Evolutionary conservation across 1,140 invertebrate species (phyloP).

Genomic region (Heliconius melpomene): DNA sequence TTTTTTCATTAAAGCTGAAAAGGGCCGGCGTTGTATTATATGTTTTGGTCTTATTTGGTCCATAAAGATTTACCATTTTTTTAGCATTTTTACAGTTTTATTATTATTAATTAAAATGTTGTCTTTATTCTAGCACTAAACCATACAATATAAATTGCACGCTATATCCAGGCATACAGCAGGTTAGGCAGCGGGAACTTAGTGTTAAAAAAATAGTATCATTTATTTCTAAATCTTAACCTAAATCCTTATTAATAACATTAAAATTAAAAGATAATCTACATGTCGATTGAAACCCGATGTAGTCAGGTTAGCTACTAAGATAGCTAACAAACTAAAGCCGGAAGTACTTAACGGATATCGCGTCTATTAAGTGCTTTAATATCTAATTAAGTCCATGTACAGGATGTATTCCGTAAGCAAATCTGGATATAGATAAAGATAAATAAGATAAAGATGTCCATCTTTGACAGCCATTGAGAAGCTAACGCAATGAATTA

Average conservation of each 20-base stretch:
- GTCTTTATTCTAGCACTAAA: no score
- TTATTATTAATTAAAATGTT: no score
- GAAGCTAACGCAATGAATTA: slow-evolving; percentile 43
- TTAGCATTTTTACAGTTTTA: no score
- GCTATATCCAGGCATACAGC: no score
- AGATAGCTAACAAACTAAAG: slow-evolving; percentile 3
- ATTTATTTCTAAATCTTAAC: no score
- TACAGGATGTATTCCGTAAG: slow-evolving; percentile 13
- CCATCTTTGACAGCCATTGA: slow-evolving; percentile 26
- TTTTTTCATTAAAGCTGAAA: no score
- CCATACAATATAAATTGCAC: no score
- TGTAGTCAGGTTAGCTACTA: background rate
- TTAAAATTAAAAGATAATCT: background rate
- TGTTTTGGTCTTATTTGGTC: no score
- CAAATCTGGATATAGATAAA: slow-evolving; percentile 21
- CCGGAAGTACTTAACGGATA: slow-evolving; percentile 13
- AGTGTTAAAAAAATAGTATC: no score
- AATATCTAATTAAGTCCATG: background rate
- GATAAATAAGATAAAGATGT: slow-evolving; percentile 40
- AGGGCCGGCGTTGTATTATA: no score
- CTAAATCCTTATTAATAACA: background rate
- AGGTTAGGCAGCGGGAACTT: no score
- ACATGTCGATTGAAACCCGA: background rate
- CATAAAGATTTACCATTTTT: no score
- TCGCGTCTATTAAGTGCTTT: background rate